Percentiles rank a stretch among this genome's conserved stretches.
Evolutionary conservation across 2,797 vertebrate genomes (phyloP).

Genomic region (Poecilia gillii): DNA sequence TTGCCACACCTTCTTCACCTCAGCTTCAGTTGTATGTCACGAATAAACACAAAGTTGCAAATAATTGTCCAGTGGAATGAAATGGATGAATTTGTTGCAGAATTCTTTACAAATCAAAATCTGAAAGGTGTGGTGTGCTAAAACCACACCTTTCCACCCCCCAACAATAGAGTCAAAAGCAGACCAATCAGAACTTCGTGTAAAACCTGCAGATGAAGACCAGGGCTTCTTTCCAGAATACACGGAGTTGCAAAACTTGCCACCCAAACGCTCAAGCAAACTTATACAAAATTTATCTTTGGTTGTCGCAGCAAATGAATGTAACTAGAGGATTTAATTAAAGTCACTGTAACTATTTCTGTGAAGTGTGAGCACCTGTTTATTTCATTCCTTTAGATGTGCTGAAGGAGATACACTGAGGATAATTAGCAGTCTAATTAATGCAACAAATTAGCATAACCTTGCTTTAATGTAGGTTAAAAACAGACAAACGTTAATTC

Average conservation of each 20-base stretch:
- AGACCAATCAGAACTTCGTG: not conserved
- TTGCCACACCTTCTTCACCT: not conserved
- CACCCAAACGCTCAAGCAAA: constrained; percentile 65
- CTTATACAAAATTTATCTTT: constrained; percentile 57
- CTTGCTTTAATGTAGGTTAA: not conserved
- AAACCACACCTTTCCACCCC: no score
- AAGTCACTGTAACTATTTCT: constrained; percentile 34
- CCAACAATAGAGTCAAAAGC: not conserved
- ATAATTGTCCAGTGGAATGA: not conserved
- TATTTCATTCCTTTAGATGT: constrained; percentile 5
- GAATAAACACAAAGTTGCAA: not conserved
- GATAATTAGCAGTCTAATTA: constrained; percentile 3
- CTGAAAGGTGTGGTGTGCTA: not conserved
- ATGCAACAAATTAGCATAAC: not conserved
- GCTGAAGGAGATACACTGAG: not conserved
- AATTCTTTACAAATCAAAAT: not conserved
- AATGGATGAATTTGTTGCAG: not conserved
- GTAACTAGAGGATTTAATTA: constrained; percentile 73
- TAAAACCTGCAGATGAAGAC: not conserved
- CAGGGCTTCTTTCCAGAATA: not conserved
- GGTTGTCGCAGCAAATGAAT: constrained; percentile 70
- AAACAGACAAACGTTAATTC: not conserved
- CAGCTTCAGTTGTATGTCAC: not conserved
- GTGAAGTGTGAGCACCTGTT: not conserved
- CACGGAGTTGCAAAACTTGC: not conserved